Evolutionary conservation across 2,797 vertebrate species (phyloP).

Genomic region (Octomys mimax): DNA sequence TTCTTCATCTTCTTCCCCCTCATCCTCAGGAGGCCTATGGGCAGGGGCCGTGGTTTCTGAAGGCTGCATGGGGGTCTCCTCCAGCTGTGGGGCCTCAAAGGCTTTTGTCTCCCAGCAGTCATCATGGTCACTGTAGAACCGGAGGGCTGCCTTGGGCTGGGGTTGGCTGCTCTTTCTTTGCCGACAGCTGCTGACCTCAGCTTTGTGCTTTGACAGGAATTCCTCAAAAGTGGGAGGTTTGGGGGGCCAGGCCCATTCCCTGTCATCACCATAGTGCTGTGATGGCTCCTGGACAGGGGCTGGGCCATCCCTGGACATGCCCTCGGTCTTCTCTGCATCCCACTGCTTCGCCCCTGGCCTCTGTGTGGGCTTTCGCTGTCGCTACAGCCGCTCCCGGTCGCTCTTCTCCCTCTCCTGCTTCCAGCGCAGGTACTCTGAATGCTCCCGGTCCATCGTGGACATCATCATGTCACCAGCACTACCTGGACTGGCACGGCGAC

Average conservation of each 20-base stretch:
- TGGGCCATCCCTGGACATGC: conserved; percentile 88
- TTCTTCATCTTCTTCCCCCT: conserved; percentile 70
- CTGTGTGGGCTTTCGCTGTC: conserved; percentile 95
- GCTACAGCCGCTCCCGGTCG: conserved; percentile 94
- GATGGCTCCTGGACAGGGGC: neutral
- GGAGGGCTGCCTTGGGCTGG: conserved; percentile 87
- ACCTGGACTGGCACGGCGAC: conserved; percentile 77
- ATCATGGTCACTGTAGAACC: conserved; percentile 96
- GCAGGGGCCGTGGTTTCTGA: conserved; percentile 28
- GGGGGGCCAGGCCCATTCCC: conserved; percentile 87
- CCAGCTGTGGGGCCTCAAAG: neutral
- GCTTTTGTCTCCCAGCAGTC: conserved; percentile 94
- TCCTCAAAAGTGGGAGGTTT: conserved; percentile 93
- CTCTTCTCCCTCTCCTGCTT: conserved; percentile 96
- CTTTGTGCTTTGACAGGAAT: conserved; percentile 91
- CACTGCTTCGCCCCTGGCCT: conserved; percentile 96
- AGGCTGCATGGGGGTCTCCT: conserved; percentile 11
- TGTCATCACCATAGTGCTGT: conserved; percentile 78
- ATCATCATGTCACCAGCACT: conserved; percentile 93
- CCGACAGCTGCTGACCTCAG: conserved; percentile 85
- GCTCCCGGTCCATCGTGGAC: conserved; percentile 96
- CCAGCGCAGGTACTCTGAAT: conserved; percentile 96
- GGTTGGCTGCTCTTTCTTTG: conserved; percentile 86
- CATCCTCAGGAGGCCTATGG: conserved; percentile 80
- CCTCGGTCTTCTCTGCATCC: conserved; percentile 95